Base-by-base conservation (phyloP, 1,140 invertebrate genomes). In the Cydia pomonella region DNA sequence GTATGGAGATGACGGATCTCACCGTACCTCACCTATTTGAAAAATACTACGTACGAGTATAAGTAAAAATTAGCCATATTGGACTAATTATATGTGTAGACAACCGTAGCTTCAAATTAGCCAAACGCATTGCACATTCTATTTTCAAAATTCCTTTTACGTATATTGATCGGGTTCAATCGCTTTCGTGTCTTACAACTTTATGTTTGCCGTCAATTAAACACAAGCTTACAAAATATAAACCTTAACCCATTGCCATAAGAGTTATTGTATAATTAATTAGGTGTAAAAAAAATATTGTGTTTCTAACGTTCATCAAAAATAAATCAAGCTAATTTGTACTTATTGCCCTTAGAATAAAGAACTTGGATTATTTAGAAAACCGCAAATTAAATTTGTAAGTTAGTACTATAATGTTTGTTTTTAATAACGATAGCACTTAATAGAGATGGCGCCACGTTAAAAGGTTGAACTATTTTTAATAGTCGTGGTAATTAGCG, bases 151-250 rank as follows among this genome's bases (percentile, higher is more conserved):
- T 86, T 87, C 84, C 83, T 84, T 76, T 81, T 78, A 38, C 78
- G 84, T 85, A 88, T 90, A 88, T 88, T 90, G 86, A 88, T 88
- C 81, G 81, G 78, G 79, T 83, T 84, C 84, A 85, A 89, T 89
- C 79, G 81, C 83, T 85, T 84, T 80, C 83, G 82, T 80, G 83
- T 82, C 80, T 77, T 82, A 84, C 80, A 75, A 81, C 80, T 76
- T 72, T 84, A 77, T 79, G 72, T 33, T 73, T 72, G 29, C 63
- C 41, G 23, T 6, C 33, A 41, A 27, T 6, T 41, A 59, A 38
- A 62, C 3, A 27, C 21, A 6, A 44, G 7, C 38, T 33, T 63
- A 33, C 73, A 25, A 63, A 80, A 63, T 75, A 69, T 59, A n/a
- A 75, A 73, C 74, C 16, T 75, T 80, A 80, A 27, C 10, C 0